Evolutionary conservation across 2,888 invertebrate species (phyloP).

Genomic region (Branchinecta sandiegonensis): DNA sequence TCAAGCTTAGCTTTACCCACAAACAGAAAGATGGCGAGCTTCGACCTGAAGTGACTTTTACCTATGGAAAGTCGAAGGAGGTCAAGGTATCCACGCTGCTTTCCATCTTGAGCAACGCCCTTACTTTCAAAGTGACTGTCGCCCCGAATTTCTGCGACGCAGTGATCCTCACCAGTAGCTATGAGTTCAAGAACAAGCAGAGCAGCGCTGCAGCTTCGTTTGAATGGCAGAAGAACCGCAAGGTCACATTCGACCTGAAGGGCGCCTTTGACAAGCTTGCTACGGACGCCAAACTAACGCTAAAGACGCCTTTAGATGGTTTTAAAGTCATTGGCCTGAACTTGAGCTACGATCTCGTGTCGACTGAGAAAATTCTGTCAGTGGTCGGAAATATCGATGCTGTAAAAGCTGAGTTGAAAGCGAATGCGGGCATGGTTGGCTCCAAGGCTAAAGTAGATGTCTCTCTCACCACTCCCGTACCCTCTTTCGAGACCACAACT

Average conservation of each 20-base stretch:
- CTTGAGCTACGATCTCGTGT: background rate
- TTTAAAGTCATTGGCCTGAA: background rate
- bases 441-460: background rate
- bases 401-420: background rate
- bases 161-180: background rate
- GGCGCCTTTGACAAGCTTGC: slow-evolving; percentile 18
- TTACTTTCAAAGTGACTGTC: background rate
- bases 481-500: slow-evolving; percentile 16
- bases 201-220: slow-evolving; percentile 21
- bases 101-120: background rate
- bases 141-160: slow-evolving; percentile 1
- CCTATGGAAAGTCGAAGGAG: background rate
- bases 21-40: background rate
- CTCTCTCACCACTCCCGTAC: background rate
- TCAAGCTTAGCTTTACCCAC: background rate
- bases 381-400: background rate
- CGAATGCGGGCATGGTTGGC: background rate
- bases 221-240: slow-evolving; percentile 23
- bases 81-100: background rate
- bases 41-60: background rate
- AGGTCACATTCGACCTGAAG: slow-evolving; percentile 24
- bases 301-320: slow-evolving; percentile 25
- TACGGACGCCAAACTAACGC: slow-evolving; percentile 23
- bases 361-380: background rate
- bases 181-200: slow-evolving; percentile 19